Conservation (phyloP, 2,797 vertebrate genomes). For the Myripristis murdjan region DNA sequence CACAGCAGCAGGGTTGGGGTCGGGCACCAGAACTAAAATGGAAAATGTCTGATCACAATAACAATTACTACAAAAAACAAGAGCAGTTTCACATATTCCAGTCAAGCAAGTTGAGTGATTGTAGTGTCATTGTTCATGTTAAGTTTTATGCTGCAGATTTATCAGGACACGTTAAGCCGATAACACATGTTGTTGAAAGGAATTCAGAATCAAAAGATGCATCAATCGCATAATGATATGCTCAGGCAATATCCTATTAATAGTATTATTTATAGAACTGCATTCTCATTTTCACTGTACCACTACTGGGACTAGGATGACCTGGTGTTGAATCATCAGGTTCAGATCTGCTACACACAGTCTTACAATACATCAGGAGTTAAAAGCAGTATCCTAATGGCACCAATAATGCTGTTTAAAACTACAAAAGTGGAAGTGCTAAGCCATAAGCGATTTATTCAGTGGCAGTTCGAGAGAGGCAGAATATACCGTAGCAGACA, state of each 20-base stretch:
- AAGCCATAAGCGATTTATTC: slow-evolving; percentile 76
- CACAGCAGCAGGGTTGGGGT: slow-evolving; percentile 39
- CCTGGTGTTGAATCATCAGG: slow-evolving; percentile 54
- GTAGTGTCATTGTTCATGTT: slow-evolving; percentile 7
- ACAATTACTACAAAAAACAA: slow-evolving; percentile 43
- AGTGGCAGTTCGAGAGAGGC: slow-evolving; percentile 66
- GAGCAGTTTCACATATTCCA: slow-evolving; percentile 12
- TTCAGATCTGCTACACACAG: slow-evolving; percentile 37
- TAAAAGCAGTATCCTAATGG: slow-evolving; percentile 68
- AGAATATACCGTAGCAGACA: slow-evolving; percentile 76
- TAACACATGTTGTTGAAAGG: not conserved
- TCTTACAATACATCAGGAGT: slow-evolving; percentile 66
- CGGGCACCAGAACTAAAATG: slow-evolving; percentile 33
- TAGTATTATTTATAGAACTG: slow-evolving; percentile 17
- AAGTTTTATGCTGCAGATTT: slow-evolving; percentile 1
- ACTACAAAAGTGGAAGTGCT: slow-evolving; percentile 67
- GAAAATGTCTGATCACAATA: slow-evolving; percentile 38
- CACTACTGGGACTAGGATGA: slow-evolving; percentile 32
- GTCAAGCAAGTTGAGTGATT: slow-evolving; percentile 17
- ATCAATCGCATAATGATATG: slow-evolving; percentile 8
- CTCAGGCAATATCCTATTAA: not conserved
- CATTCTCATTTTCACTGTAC: slow-evolving; percentile 27
- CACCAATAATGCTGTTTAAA: slow-evolving; percentile 64
- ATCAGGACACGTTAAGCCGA: not conserved
- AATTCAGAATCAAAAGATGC: slow-evolving; percentile 25